Evolutionary conservation across 2,888 invertebrate genomes (phyloP).

Genomic region (Belgica antarctica): DNA sequence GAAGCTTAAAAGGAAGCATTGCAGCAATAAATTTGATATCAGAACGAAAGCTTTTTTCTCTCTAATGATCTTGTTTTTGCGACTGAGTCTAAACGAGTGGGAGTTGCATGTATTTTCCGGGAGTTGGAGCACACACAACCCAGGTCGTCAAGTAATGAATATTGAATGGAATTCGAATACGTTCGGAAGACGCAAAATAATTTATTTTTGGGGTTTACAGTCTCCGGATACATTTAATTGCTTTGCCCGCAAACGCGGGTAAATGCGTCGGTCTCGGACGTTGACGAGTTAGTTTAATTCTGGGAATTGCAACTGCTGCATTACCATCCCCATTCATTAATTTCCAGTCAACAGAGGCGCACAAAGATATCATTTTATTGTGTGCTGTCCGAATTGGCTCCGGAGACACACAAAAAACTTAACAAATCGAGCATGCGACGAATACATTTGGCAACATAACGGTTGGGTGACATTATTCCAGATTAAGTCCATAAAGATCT

Average conservation of each 20-base stretch:
- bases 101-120: too few relatives aligned
- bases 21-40: background rate
- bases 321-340: background rate
- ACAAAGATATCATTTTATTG: too few relatives aligned
- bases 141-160: too few relatives aligned
- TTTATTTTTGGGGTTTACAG: background rate
- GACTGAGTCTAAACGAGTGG: too few relatives aligned
- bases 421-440: too few relatives aligned
- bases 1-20: background rate
- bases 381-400: too few relatives aligned
- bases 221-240: slow-evolving; percentile 3
- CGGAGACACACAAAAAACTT: too few relatives aligned
- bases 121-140: too few relatives aligned
- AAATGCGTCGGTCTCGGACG: background rate
- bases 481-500: too few relatives aligned
- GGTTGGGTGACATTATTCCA: too few relatives aligned
- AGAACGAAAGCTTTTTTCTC: background rate
- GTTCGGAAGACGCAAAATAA: background rate
- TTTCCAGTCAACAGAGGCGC: too few relatives aligned
- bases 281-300: slow-evolving; percentile 8
- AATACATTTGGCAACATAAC: too few relatives aligned
- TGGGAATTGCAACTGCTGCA: slow-evolving; percentile 9
- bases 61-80: slow-evolving; percentile 26
- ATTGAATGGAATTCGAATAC: slow-evolving; percentile 27
- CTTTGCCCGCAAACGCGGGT: background rate